phyloP scores from a whole-genome alignment of 2,797 vertebrate genomes.

The Clarias pachynema region DNA sequence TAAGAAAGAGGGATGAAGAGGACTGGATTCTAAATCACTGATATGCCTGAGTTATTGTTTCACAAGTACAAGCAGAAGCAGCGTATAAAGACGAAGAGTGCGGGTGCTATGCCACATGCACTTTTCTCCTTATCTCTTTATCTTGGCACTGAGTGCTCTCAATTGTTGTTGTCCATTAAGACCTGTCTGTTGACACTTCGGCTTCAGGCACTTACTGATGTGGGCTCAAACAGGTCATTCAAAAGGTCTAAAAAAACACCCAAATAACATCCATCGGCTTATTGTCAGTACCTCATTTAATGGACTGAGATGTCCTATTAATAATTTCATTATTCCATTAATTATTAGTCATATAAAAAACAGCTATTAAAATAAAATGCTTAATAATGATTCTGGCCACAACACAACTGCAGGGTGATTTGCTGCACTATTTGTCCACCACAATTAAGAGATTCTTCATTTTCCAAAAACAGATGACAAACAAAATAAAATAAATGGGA shows the following conservation, averaged over 20 bases:
- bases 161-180: constrained; percentile 18
- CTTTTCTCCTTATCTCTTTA: constrained; percentile 8
- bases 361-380: background rate
- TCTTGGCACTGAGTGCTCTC: constrained; percentile 12
- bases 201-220: constrained; percentile 10
- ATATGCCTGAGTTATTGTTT: constrained; percentile 25
- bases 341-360: background rate
- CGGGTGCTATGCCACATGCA: background rate
- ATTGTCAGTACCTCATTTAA: background rate
- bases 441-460: background rate
- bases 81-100: background rate
- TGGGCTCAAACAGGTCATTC: constrained; percentile 11
- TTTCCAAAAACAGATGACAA: background rate
- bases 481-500: background rate
- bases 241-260: background rate
- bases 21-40: constrained; percentile 7
- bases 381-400: background rate
- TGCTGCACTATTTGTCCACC: background rate
- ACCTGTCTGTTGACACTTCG: constrained; percentile 2
- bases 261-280: background rate
- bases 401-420: background rate
- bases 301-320: background rate
- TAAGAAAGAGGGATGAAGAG: constrained; percentile 26
- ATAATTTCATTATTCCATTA: background rate
- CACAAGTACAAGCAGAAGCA: background rate